Percentiles rank a stretch among this genome's conserved stretches.
Conservation (phyloP, 92 coral and sea anemone genomes). For the Montipora capitata region DNA sequence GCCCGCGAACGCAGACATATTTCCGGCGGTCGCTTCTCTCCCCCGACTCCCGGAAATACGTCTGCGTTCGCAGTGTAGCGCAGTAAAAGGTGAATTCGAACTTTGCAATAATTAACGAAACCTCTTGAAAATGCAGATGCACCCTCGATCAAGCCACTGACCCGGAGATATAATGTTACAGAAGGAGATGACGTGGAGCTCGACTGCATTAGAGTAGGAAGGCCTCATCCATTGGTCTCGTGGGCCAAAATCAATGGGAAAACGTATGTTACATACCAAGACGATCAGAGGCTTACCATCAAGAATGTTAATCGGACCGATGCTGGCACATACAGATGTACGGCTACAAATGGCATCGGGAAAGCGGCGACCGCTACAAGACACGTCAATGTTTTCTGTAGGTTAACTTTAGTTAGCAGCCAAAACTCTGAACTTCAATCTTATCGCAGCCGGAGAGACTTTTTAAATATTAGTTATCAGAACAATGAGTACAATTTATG, state of each 20-base stretch:
- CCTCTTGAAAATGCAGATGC: background rate
- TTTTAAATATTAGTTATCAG: no score
- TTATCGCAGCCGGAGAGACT: no score
- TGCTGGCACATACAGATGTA: conserved; percentile 37
- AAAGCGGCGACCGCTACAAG: background rate
- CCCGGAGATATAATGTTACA: background rate
- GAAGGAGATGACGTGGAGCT: background rate
- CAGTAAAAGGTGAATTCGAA: no score
- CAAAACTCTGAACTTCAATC: no score
- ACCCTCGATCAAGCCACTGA: background rate
- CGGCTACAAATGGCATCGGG: conserved; percentile 40
- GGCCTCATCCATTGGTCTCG: background rate
- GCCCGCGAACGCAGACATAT: no score
- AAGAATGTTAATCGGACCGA: background rate
- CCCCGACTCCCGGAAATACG: no score
- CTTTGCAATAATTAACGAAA: no score
- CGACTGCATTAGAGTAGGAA: background rate
- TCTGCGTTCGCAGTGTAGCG: no score
- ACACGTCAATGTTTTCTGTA: conserved; percentile 13
- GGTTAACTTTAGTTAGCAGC: background rate
- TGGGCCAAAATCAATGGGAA: background rate
- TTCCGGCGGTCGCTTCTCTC: no score
- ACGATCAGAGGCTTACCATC: background rate
- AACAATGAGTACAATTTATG: no score
- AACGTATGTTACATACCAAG: background rate